These are phyloP conservation scores for Scyliorhinus canicula DNA, from an alignment of 2,797 vertebrate species.

Conservation along the genomic window DNA sequence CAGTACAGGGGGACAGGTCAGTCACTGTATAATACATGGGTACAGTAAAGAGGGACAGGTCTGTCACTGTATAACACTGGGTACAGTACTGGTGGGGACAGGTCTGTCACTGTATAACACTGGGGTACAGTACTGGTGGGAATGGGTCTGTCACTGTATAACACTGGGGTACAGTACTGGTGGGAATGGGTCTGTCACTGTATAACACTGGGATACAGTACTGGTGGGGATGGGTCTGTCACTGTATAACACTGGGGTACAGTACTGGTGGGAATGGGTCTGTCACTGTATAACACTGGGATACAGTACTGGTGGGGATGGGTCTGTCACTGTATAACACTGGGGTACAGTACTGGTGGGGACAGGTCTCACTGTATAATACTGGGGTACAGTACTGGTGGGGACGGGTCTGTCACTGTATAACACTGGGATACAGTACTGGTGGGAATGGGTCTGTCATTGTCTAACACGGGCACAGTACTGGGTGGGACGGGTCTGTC, in stretches of 20 bases:
- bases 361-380: no score
- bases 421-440: neutral
- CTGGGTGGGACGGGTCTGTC: neutral
- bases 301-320: neutral
- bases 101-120: neutral
- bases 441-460: neutral
- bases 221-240: neutral
- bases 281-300: neutral
- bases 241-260: neutral
- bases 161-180: neutral
- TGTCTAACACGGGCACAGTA: neutral
- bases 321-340: neutral
- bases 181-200: no score
- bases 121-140: no score
- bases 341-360: fast-evolving
- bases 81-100: neutral
- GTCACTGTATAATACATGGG: neutral
- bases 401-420: no score
- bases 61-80: slow-evolving; percentile 4
- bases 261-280: neutral
- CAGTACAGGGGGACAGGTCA: neutral
- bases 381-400: no score
- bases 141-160: neutral
- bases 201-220: neutral
- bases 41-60: no score